These are phyloP conservation scores for Amniataba percoides DNA, from an alignment of 2,797 vertebrate species.

Conservation along the genomic window DNA sequence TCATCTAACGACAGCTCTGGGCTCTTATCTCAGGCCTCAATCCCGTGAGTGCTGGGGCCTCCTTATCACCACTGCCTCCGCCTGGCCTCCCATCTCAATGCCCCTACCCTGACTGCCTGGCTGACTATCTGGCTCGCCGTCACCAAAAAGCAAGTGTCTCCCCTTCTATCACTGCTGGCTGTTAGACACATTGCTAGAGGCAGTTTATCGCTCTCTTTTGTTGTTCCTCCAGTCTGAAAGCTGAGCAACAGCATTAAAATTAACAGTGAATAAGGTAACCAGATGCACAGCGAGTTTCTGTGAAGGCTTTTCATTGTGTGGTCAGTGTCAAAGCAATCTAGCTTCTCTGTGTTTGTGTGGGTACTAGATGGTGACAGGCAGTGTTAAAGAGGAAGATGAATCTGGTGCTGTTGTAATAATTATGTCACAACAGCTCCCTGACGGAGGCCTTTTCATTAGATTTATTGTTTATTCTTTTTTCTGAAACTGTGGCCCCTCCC, in stretches of 20 bases:
- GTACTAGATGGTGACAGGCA: conserved; percentile 25
- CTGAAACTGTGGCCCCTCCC: conserved; percentile 27
- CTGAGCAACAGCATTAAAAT: conserved; percentile 34
- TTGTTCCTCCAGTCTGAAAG: conserved; percentile 28
- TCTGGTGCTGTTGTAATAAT: conserved; percentile 57
- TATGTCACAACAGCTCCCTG: conserved; percentile 44
- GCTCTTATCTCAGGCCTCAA: conserved; percentile 82
- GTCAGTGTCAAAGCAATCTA: conserved; percentile 18
- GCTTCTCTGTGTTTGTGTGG: conserved; percentile 18
- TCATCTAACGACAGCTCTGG: conserved; percentile 76
- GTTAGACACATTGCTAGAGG: conserved; percentile 46
- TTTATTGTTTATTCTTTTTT: conserved; percentile 26
- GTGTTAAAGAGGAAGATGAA: conserved; percentile 63
- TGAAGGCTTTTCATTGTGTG: conserved; percentile 20
- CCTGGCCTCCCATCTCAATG: conserved; percentile 67
- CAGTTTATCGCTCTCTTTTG: conserved; percentile 35
- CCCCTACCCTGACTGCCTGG: conserved; percentile 60
- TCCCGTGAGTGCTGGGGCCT: conserved; percentile 77
- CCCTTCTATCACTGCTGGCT: conserved; percentile 53
- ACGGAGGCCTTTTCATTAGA: conserved; percentile 33
- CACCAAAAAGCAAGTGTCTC: conserved; percentile 66
- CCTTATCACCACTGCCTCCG: conserved; percentile 81
- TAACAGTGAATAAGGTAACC: conserved; percentile 35
- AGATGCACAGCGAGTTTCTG: conserved; percentile 39
- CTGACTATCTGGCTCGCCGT: conserved; percentile 66